Evolutionary conservation across 2,797 vertebrate species (phyloP).

Genomic region (Serranus cabrilla): DNA sequence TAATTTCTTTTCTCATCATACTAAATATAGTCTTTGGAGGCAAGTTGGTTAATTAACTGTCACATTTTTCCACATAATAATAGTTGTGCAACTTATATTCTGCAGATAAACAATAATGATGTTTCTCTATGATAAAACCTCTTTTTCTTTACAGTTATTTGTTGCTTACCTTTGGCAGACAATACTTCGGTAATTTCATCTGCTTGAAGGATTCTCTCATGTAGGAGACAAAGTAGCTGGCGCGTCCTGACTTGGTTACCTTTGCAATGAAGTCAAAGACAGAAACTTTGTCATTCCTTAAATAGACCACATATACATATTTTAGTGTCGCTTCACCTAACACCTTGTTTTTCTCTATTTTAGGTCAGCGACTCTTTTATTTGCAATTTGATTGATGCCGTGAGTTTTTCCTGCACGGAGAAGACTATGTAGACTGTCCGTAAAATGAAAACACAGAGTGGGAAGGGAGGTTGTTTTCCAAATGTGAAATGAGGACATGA

Average conservation of each 20-base stretch:
- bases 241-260: slow-evolving; percentile 94
- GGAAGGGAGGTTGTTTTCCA: slow-evolving; percentile 3
- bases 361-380: slow-evolving; percentile 10
- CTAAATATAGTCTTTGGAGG: too few species aligned
- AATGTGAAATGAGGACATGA: slow-evolving; percentile 48
- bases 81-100: slow-evolving; percentile 1
- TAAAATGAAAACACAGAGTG: slow-evolving; percentile 24
- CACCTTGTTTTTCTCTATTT: slow-evolving; percentile 13
- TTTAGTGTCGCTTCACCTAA: slow-evolving; percentile 11
- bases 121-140: slow-evolving; percentile 16
- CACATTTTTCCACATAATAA: slow-evolving; percentile 36
- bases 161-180: slow-evolving; percentile 89
- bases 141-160: slow-evolving; percentile 15
- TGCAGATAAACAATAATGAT: slow-evolving; percentile 11
- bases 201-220: slow-evolving; percentile 93
- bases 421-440: not conserved
- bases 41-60: too few species aligned
- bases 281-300: slow-evolving; percentile 48
- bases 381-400: slow-evolving; percentile 24
- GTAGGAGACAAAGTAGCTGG: slow-evolving; percentile 97
- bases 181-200: slow-evolving; percentile 97
- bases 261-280: slow-evolving; percentile 72
- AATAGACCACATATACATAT: slow-evolving; percentile 23
- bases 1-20: too few species aligned
- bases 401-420: not conserved